Base-by-base conservation (phyloP, 2,888 invertebrate genomes). In the Palloptera scutellata region DNA sequence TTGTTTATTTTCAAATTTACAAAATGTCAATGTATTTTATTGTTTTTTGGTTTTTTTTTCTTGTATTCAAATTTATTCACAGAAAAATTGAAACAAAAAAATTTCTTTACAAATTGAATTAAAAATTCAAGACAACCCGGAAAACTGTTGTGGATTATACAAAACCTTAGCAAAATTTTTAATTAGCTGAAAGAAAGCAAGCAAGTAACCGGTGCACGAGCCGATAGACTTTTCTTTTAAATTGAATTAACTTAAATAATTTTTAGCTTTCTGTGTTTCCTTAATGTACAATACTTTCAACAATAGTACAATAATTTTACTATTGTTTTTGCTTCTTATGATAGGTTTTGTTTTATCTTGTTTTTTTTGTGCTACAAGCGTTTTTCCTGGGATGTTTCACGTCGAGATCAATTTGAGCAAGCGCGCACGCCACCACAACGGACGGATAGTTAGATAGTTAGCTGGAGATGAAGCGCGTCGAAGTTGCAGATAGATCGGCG, bases 51-150 rank as follows among this genome's bases (percentile, higher is more conserved):
- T 17, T 64, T 48, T 30, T 30, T 43, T 42, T 45, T 57, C n/a
- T 40, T 59, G 12, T 40, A 51, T 40, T 57, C 13, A 20, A 30
- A 40, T 64, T 58, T 42, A 48, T 48, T 48, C 48, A 48, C 48
- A n/a, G n/a, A 48, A 48, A 48, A n/a, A n/a, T 15, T n/a, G 8
- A 13, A 5, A 5, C 48, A 8, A 48, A 0, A 11, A 48, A 48
- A n/a, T 48, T 48, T 4, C n/a, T 48, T 48, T 48, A 15, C 48
- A n/a, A n/a, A 30, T n/a, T 30, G n/a, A 55, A 55, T 20, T 55
- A 55, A 55, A 55, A 19, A 48, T 45, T 5, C 60, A 65, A 40
- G 19, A 59, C 64, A 65, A 54, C 66, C 67, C 67, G 67, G 67
- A 67, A 67, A 53, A 30, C 52, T 63, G 15, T 6, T 48, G n/a